Evolutionary conservation across 2,888 invertebrate species (phyloP).

Genomic region (Dynastes maya): DNA sequence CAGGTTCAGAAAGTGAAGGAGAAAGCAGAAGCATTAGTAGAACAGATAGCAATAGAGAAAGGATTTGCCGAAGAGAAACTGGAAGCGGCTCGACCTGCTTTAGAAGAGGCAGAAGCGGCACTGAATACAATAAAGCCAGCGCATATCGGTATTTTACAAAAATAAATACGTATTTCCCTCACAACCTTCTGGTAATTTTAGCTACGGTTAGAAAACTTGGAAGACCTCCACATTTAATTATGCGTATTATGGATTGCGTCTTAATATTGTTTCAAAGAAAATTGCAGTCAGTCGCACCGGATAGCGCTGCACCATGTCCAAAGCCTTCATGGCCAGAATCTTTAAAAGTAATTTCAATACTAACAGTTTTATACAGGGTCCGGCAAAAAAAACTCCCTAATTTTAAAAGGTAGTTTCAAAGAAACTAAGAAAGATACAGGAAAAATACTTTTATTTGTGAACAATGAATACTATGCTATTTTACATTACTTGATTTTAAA

Average conservation of each 20-base stretch:
- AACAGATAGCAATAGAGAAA: conserved; percentile 91
- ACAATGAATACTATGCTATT: no score
- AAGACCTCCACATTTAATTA: conserved; percentile 95
- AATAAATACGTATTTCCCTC: conserved; percentile 6
- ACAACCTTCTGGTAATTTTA: conserved; percentile 55
- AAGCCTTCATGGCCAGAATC: conserved; percentile 98
- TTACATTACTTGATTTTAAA: no score
- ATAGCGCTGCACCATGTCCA: conserved; percentile 86
- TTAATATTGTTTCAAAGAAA: conserved; percentile 93
- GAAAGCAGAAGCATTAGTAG: conserved; percentile 92
- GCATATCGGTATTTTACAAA: conserved; percentile 79
- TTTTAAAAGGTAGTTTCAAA: no score
- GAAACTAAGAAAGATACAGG: no score
- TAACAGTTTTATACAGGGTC: no score
- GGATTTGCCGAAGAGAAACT: conserved; percentile 92
- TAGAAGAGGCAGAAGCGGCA: conserved; percentile 96
- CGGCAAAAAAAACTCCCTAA: no score
- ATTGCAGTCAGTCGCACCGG: conserved; percentile 86
- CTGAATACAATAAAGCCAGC: conserved; percentile 97
- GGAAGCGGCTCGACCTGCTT: conserved; percentile 95
- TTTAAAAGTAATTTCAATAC: conserved; percentile 77
- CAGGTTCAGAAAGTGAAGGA: conserved; percentile 97
- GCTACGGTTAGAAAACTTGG: conserved; percentile 94
- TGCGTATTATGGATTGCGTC: conserved; percentile 99
- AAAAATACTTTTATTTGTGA: no score